Percentiles rank a stretch among this genome's conserved stretches.
These are phyloP conservation scores for Bubalus kerabau DNA, from an alignment of 2,113 vertebrate species.

Conservation along the genomic window DNA sequence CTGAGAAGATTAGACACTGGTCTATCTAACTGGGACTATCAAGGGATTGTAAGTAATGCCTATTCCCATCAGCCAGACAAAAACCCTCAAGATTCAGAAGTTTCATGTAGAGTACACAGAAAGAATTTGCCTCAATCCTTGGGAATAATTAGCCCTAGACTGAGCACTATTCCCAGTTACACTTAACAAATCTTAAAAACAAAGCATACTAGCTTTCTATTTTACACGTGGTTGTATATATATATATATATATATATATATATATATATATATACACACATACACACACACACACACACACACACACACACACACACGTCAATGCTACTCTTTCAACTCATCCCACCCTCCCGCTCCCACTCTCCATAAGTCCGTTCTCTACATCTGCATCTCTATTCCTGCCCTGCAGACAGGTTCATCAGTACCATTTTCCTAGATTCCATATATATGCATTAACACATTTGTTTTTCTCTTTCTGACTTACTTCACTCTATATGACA, in stretches of 20 bases:
- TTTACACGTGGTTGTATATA: not conserved
- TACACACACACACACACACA: fast-evolving
- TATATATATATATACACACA: no score
- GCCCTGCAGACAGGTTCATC: not conserved
- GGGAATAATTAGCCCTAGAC: not conserved
- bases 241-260: no score
- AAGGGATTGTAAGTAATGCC: not conserved
- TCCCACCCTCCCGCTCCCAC: not conserved
- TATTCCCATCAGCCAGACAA: not conserved
- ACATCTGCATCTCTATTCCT: not conserved
- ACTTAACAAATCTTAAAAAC: not conserved
- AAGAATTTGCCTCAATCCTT: not conserved
- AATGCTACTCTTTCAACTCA: not conserved
- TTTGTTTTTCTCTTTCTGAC: not conserved
- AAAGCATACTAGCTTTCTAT: not conserved
- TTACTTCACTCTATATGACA: not conserved
- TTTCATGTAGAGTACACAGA: not conserved
- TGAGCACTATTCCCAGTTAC: not conserved
- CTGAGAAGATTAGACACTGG: not conserved
- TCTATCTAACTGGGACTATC: not conserved
- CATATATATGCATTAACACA: not conserved
- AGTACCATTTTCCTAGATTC: not conserved
- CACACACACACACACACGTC: fast-evolving
- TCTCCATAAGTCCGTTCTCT: not conserved
- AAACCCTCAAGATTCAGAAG: not conserved